Percentiles rank a stretch among this genome's conserved stretches.
phyloP scores from a whole-genome alignment of 1,140 invertebrate species.

The Conus betulinus region DNA sequence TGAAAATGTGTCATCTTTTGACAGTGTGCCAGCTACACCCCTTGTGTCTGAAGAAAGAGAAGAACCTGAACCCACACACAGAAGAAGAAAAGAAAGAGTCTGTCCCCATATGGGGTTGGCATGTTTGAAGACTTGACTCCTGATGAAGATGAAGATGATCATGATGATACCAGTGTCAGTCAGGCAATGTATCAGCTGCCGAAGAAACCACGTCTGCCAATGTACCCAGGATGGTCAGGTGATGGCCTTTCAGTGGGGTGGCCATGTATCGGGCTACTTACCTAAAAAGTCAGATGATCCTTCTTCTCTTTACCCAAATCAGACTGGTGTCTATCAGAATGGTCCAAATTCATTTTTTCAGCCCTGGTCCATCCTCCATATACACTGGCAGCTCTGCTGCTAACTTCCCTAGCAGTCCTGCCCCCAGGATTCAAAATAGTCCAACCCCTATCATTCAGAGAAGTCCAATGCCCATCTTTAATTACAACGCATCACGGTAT shows the following conservation, averaged over 20 bases:
- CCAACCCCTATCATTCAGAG: slow-evolving; percentile 30
- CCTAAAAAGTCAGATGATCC: slow-evolving; percentile 12
- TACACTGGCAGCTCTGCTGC: neutral
- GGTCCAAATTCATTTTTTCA: slow-evolving; percentile 20
- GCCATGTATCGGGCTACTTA: slow-evolving; percentile 4
- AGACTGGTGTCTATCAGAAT: slow-evolving; percentile 32
- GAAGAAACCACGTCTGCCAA: slow-evolving; percentile 24
- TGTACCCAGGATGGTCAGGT: slow-evolving; percentile 1
- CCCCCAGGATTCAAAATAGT: slow-evolving; percentile 32
- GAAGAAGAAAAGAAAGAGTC: slow-evolving; percentile 25
- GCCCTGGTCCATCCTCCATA: slow-evolving; percentile 5
- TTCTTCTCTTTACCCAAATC: slow-evolving; percentile 2
- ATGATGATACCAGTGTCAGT: slow-evolving; percentile 21
- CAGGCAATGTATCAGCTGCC: slow-evolving; percentile 32
- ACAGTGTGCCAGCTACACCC: neutral
- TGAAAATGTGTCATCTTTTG: neutral
- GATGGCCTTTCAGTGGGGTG: neutral
- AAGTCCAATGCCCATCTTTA: slow-evolving; percentile 29
- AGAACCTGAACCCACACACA: neutral
- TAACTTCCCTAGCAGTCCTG: slow-evolving; percentile 8
- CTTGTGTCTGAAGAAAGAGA: neutral
- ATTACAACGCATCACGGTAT: slow-evolving; percentile 23
- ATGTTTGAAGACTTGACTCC: slow-evolving; percentile 35
- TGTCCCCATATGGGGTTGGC: slow-evolving; percentile 32
- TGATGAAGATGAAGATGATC: slow-evolving; percentile 32